phyloP scores from a whole-genome alignment of 2,888 invertebrate species.

The Caenorhabditis sp. region DNA sequence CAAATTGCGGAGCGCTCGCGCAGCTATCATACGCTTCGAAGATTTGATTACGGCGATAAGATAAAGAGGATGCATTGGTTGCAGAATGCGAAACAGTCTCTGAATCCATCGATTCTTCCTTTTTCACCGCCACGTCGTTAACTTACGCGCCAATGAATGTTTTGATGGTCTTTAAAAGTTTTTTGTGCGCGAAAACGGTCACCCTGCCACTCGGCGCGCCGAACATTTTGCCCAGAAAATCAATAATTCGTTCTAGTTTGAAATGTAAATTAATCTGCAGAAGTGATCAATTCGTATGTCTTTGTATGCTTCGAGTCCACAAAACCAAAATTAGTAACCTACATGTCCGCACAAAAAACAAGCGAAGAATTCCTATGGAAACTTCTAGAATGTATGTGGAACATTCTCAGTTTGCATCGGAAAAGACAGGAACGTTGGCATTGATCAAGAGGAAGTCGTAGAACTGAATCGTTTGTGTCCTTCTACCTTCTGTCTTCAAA shows the following conservation, averaged over 20 bases:
- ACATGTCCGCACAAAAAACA: not conserved
- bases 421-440: conserved; percentile 9
- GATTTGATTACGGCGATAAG: conserved; percentile 38
- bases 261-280: too few relatives aligned
- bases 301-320: not conserved
- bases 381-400: not conserved
- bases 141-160: not conserved
- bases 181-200: not conserved
- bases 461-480: conserved; percentile 35
- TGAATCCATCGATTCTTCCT: conserved; percentile 16
- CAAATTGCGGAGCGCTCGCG: conserved; percentile 4
- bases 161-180: not conserved
- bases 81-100: not conserved
- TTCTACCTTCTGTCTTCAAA: conserved; percentile 24
- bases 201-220: too few relatives aligned
- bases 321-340: not conserved
- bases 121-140: conserved; percentile 2
- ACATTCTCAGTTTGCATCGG: not conserved
- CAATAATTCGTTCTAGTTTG: too few relatives aligned
- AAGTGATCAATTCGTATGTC: too few relatives aligned
- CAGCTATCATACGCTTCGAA: conserved; percentile 6
- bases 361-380: not conserved
- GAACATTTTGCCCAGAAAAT: too few relatives aligned
- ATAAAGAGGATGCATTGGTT: conserved; percentile 10
- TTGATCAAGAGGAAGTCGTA: conserved; percentile 25